Evolutionary conservation across 37 sponge, comb jelly and placozoan genomes (phyloP), one percentile per base, ranked within the genome.

Genomic region (Eunapius fragilis): DNA sequence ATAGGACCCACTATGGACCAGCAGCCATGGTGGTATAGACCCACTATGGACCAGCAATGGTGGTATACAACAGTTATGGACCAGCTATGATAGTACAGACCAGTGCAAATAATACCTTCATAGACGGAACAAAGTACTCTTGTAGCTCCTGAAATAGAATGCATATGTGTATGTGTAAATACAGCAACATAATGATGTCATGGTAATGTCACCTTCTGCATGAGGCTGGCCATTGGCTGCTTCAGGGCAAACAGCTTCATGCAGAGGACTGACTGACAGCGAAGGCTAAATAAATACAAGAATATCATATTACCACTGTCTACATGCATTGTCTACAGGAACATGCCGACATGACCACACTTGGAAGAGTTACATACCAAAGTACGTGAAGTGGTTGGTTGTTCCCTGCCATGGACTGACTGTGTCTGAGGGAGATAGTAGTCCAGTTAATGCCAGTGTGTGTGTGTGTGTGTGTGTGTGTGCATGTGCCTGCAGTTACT

Each of bases 191-290:
- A 34, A 0, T 0, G 31, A 4, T 19, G 25, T 34, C 68, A 67
- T 41, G 68, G 26, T 2, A 25, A 49, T 58, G 31, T 67, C 10
- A 80, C 90, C 81, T 89, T 84, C 19, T 89, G 85, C 3, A 84
- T 30, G 0, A 23, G 36, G 5, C 70, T 24, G 31, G 80, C 85
- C 36, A 36, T 34, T 19, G 79, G 67, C 80, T 85, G 85, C 28
- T 84, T 89, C 25, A 89, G 25, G 0, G 38, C 48, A 45, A 37
- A 89, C 85, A 89, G 33, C n/a, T 76, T 79, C 90, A 85, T 85
- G 70, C 69, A 72, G 2, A 89, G 72, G 24, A 79, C 81, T 28
- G 74, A 28, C 71, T 85, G 85, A 80, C 90, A 89, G 23, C 85
- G 69, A 25, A 81, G 31, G 69, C 86, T 87, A 69, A 14, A 27